Evolutionary conservation across 2,113 vertebrate species (phyloP).

Genomic region (Capra hircus): DNA sequence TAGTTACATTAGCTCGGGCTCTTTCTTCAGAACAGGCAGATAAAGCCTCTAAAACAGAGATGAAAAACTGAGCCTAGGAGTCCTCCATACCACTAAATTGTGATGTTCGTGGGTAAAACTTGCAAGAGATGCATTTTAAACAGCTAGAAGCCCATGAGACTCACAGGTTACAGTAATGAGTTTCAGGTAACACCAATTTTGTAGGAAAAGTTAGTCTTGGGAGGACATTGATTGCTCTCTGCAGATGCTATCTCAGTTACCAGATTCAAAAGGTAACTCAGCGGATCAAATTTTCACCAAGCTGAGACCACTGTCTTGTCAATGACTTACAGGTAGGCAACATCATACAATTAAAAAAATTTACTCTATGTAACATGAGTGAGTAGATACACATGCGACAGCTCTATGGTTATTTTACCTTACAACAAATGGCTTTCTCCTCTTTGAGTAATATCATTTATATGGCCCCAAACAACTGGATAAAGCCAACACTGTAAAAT

Average conservation of each 20-base stretch:
- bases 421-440: not conserved
- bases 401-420: not conserved
- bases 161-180: not conserved
- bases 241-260: not conserved
- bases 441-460: not conserved
- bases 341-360: not conserved
- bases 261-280: not conserved
- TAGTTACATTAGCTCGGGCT: not conserved
- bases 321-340: not conserved
- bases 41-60: not conserved
- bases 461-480: not conserved
- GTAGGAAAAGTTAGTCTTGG: not conserved
- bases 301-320: not conserved
- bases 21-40: constrained; percentile 16
- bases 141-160: not conserved
- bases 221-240: not conserved
- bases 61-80: not conserved
- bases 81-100: not conserved
- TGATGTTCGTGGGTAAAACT: not conserved
- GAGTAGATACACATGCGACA: not conserved
- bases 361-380: not conserved
- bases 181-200: not conserved
- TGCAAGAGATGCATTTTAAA: constrained; percentile 38
- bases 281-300: not conserved
- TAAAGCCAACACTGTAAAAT: not conserved